Conservation (phyloP, 2,113 vertebrate species). For the Arizona elegans region DNA sequence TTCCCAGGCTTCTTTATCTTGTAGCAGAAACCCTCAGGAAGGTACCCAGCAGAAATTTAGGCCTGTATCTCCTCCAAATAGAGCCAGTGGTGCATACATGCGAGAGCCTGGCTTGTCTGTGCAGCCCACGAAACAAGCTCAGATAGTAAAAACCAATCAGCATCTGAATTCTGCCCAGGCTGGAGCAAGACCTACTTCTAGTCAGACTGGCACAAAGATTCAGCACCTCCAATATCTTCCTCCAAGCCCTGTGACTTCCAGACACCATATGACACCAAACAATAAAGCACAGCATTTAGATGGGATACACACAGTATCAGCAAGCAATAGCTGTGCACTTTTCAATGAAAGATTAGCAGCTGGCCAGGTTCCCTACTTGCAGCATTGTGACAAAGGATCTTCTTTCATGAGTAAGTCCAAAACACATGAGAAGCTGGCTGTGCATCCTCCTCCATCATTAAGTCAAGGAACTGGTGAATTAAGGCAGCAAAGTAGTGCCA, state of each 20-base stretch:
- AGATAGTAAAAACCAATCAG: conserved; percentile 94
- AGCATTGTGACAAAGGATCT: conserved; percentile 59
- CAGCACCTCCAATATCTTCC: conserved; percentile 76
- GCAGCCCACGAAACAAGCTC: conserved; percentile 91
- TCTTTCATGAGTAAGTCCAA: conserved; percentile 69
- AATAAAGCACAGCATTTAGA: conserved; percentile 57
- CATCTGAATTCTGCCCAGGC: conserved; percentile 80
- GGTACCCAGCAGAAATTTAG: conserved; percentile 68
- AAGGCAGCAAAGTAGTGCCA: conserved; percentile 59
- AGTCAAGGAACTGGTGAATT: conserved; percentile 58
- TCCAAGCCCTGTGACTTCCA: conserved; percentile 79
- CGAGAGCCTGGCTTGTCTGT: conserved; percentile 80
- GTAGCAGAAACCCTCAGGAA: conserved; percentile 76
- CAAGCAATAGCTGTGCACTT: conserved; percentile 33
- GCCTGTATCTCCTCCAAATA: conserved; percentile 73
- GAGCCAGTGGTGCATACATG: conserved; percentile 66
- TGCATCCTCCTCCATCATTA: conserved; percentile 60
- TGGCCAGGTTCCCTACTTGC: conserved; percentile 54
- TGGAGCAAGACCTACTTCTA: conserved; percentile 54
- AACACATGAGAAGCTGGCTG: conserved; percentile 66
- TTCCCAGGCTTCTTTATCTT: conserved; percentile 55
- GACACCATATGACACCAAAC: conserved; percentile 59
- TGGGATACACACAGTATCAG: not conserved
- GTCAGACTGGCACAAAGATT: conserved; percentile 60
- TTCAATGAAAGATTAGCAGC: conserved; percentile 67